Percentiles rank a stretch among this genome's conserved stretches.
Evolutionary conservation across 1,140 invertebrate genomes (phyloP).

Genomic region (Bombus haemorrhoidalis): DNA sequence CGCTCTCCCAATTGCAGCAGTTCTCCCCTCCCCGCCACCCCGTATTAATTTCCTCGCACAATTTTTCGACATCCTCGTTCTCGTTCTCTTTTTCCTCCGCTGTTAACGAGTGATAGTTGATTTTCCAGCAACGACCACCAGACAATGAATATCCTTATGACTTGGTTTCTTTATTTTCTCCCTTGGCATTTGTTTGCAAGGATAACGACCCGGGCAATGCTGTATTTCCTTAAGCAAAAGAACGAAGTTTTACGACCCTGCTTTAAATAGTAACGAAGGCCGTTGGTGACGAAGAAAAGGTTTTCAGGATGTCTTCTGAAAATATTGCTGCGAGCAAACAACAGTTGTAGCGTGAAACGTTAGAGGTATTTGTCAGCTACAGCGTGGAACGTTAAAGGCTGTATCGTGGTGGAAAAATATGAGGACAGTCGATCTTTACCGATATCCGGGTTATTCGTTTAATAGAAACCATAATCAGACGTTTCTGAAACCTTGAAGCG

Average conservation of each 20-base stretch:
- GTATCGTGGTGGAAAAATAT: too few relatives aligned
- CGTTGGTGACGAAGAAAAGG: not conserved
- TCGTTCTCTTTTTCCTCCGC: too few relatives aligned
- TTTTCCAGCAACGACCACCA: not conserved
- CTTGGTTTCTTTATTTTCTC: not conserved
- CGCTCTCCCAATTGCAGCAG: not conserved
- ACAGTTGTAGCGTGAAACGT: too few relatives aligned
- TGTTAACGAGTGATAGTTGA: constrained; percentile 10
- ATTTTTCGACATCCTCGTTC: not conserved
- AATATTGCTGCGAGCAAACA: not conserved
- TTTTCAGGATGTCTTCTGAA: not conserved
- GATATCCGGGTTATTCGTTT: too few relatives aligned
- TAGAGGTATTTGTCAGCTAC: too few relatives aligned
- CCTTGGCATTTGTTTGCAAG: constrained; percentile 34
- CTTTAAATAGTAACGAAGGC: constrained; percentile 50
- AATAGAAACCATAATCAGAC: too few relatives aligned
- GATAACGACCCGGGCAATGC: constrained; percentile 41
- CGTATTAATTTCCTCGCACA: not conserved
- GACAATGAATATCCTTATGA: constrained; percentile 34
- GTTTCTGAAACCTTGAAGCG: too few relatives aligned
- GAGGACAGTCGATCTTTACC: too few relatives aligned
- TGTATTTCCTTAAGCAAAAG: constrained; percentile 23
- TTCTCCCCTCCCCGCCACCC: not conserved
- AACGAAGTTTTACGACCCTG: constrained; percentile 39
- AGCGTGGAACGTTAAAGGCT: too few relatives aligned